Evolutionary conservation across 2,888 invertebrate species (phyloP).

Genomic region (Hirtodrosophila duncani): DNA sequence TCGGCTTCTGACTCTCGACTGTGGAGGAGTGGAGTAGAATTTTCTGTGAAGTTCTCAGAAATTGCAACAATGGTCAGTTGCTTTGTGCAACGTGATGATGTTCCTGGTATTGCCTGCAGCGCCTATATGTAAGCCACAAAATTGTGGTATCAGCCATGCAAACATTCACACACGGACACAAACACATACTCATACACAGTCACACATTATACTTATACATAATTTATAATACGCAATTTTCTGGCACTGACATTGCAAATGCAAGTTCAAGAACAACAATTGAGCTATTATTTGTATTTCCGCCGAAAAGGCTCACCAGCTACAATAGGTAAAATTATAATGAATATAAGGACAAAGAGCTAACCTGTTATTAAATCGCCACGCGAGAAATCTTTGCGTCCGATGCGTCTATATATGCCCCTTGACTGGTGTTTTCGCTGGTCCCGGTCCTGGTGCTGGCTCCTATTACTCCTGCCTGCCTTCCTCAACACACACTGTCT

Average conservation of each 20-base stretch:
- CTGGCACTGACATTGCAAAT: conserved; percentile 25
- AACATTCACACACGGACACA: not conserved
- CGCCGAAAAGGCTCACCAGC: not conserved
- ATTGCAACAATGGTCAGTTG: no score
- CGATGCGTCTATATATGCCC: not conserved
- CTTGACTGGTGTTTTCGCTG: conserved; percentile 3
- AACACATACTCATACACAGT: conserved; percentile 3
- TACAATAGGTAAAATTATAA: conserved; percentile 31
- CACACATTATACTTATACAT: conserved; percentile 58
- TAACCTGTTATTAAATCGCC: conserved; percentile 38
- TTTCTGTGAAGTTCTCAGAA: no score
- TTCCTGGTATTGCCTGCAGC: no score
- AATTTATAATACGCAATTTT: conserved; percentile 54
- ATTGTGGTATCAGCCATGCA: conserved; percentile 1
- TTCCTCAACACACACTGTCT: conserved; percentile 38
- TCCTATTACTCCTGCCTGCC: no score
- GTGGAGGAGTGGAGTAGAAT: no score
- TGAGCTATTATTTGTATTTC: no score
- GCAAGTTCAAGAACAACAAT: no score
- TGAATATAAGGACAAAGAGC: conserved; percentile 14
- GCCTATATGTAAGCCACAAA: conserved; percentile 20
- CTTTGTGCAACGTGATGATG: no score
- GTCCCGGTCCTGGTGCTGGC: conserved; percentile 15
- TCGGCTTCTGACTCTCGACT: no score
- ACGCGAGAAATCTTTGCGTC: conserved; percentile 23